A percentile compares a stretch with the other conserved stretches of the same genome.
phyloP scores from a whole-genome alignment of 37 sponge, comb jelly and placozoan genomes.

The Ephydatia muelleri region DNA sequence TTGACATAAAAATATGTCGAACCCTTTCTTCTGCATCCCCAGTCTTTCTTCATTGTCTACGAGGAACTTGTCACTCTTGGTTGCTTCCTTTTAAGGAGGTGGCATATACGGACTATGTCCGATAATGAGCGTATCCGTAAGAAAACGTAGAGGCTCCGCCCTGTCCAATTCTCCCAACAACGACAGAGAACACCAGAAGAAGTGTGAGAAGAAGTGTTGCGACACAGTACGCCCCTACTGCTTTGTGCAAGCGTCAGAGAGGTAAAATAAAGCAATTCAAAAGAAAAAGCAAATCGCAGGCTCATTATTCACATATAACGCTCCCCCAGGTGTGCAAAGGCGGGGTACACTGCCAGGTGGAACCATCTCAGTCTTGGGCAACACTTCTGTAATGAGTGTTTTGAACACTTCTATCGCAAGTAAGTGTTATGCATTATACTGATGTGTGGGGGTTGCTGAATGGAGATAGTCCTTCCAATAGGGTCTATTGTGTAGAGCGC shows the following conservation, averaged over 20 bases:
- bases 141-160: neutral
- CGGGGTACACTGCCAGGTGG: slow-evolving; percentile 71
- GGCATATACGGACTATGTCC: neutral
- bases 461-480: neutral
- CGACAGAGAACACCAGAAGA: slow-evolving; percentile 12
- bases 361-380: slow-evolving; percentile 80
- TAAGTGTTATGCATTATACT: slow-evolving; percentile 8
- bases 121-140: neutral
- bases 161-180: neutral
- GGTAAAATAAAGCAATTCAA: neutral
- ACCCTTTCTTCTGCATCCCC: neutral
- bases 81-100: neutral
- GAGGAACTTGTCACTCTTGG: neutral
- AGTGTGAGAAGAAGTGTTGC: slow-evolving; percentile 63
- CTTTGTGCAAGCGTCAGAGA: slow-evolving; percentile 50
- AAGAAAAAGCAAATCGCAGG: neutral
- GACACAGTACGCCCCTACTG: slow-evolving; percentile 46
- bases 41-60: neutral
- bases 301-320: neutral
- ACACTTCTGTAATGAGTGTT: slow-evolving; percentile 87
- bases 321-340: slow-evolving; percentile 51
- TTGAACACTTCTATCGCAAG: slow-evolving; percentile 78
- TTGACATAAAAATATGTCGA: no score
- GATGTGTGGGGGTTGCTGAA: neutral
- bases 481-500: no score